Base-by-base conservation (phyloP, 2,888 invertebrate species). In the Xylota segnis region DNA sequence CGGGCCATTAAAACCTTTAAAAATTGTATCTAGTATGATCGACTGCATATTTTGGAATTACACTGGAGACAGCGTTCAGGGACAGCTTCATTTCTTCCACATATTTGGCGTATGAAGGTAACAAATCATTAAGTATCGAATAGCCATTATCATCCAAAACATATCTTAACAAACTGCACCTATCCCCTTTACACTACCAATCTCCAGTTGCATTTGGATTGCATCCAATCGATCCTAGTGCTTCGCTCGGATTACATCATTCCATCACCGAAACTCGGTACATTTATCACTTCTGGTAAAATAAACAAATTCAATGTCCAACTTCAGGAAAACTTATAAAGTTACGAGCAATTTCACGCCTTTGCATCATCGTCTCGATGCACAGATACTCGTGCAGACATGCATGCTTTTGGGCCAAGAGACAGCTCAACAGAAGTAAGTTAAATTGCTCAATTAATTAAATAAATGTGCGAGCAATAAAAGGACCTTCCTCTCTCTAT, bases 381-480 rank as follows among this genome's bases (percentile, higher is more conserved):
- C 27, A 56, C 40, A 47, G n/a, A 37, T 16, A 18, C 27, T 37
- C 23, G 23, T 23, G 23, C 32, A 58, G 14, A 58, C 32, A 52
- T 54, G 40, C 34, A 40, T 65, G 34, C 54, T 45, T 65, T 63
- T 37, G 52, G 37, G 65, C 37, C 45, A 45, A 16, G 66, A 70
- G 72, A 83, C 70, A 82, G 83, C 77, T 87, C 77, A 87, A 87
- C 84, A 87, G 74, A 78, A 88, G 82, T 75, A 88, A 88, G 87
- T 88, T 87, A 84, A 88, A 88, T 88, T 88, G 88, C 88, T 87
- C 88, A 88, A 88, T 88, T 88, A 88, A 88, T 88, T 88, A 88
- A 84, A 88, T 87, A 87, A 88, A 88, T 87, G 88, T 86, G 63
- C 76, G 72, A 81, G 68, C 61, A 76, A 61, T 61, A 54, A 47